Evolutionary conservation across 2,113 vertebrate genomes (phyloP).

Genomic region (Cavia aperea): DNA sequence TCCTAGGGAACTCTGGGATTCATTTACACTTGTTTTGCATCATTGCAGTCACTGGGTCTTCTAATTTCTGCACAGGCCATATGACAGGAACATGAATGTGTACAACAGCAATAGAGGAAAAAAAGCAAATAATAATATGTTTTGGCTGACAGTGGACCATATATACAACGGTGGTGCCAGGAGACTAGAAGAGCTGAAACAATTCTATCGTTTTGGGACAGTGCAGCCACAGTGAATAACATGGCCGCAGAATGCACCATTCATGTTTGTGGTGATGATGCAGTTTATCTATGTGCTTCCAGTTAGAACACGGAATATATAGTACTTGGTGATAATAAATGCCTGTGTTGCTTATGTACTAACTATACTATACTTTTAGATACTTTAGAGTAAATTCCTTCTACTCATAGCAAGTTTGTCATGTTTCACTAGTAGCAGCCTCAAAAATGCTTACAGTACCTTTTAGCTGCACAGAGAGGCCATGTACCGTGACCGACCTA

Average conservation of each 20-base stretch:
- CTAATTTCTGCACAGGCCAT: neutral
- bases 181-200: neutral
- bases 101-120: neutral
- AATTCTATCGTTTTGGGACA: neutral
- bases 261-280: neutral
- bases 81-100: neutral
- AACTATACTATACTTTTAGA: neutral
- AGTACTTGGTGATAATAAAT: neutral
- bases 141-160: neutral
- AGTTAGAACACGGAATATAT: too few relatives aligned
- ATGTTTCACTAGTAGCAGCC: neutral
- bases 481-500: neutral
- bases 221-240: neutral
- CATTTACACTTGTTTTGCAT: neutral
- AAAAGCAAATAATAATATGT: neutral
- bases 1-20: rapidly evolving
- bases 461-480: neutral
- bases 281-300: neutral
- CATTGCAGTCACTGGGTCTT: neutral
- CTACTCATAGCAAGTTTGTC: neutral
- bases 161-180: neutral
- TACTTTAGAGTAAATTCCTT: neutral
- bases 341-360: neutral
- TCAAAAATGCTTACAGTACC: too few relatives aligned
- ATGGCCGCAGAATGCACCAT: rapidly evolving